phyloP scores from a whole-genome alignment of 2,113 vertebrate genomes.

The Pseudopipra pipra region DNA sequence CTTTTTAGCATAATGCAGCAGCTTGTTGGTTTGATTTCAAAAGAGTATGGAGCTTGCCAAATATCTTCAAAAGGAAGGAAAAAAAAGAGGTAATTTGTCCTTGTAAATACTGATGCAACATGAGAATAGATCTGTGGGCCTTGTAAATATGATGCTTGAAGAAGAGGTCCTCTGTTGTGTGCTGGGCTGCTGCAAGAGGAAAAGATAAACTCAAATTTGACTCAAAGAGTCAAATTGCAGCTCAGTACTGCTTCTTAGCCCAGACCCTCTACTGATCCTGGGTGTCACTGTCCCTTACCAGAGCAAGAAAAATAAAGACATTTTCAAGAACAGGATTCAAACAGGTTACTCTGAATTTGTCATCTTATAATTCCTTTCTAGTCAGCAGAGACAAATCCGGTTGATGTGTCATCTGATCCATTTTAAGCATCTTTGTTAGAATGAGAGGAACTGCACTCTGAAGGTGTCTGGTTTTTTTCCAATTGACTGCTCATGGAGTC shows the following conservation, averaged over 20 bases:
- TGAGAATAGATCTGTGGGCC: not conserved
- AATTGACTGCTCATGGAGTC: not conserved
- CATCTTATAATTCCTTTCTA: not conserved
- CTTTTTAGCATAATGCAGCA: not conserved
- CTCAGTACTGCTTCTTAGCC: not conserved
- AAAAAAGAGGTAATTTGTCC: not conserved
- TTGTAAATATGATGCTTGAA: not conserved
- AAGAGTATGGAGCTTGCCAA: not conserved
- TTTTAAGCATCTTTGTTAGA: not conserved
- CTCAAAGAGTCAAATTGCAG: not conserved
- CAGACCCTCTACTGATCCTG: not conserved
- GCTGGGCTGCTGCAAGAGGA: not conserved
- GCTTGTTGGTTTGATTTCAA: conserved; percentile 4
- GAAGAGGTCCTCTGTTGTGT: not conserved
- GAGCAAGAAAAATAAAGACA: not conserved
- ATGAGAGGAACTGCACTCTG: not conserved
- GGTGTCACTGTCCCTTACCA: not conserved
- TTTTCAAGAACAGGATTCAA: not conserved
- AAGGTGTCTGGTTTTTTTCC: not conserved
- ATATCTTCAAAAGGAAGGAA: not conserved
- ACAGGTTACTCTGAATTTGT: not conserved
- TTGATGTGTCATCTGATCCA: not conserved
- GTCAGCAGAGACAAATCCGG: not conserved
- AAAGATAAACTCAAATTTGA: not conserved
- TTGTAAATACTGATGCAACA: not conserved